Evolutionary conservation across 2,113 vertebrate genomes (phyloP).

Genomic region (Atlantisia rogersi): DNA sequence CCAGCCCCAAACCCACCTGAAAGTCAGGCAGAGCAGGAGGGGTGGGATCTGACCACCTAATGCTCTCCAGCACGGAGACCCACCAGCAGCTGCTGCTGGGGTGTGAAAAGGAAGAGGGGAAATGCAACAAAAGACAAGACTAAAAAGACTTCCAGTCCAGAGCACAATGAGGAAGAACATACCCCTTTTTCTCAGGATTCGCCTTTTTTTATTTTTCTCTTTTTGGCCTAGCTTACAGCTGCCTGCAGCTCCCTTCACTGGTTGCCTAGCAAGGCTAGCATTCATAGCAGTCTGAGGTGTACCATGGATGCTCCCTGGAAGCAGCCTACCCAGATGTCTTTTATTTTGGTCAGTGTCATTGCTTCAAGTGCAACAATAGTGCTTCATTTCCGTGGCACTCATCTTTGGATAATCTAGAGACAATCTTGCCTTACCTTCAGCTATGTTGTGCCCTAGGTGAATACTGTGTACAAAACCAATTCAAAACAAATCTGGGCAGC

Average conservation of each 20-base stretch:
- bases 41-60: background rate
- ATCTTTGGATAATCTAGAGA: background rate
- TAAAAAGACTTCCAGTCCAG: constrained; percentile 6
- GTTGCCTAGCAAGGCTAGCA: constrained; percentile 79
- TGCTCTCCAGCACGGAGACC: accelerated
- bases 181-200: constrained; percentile 16
- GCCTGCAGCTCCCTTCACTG: constrained; percentile 44
- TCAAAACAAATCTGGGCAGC: background rate
- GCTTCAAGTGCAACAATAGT: background rate
- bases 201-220: background rate
- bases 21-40: background rate
- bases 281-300: constrained; percentile 72
- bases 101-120: constrained; percentile 7
- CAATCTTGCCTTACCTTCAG: background rate
- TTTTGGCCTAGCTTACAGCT: background rate
- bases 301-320: constrained; percentile 52
- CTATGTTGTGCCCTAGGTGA: background rate
- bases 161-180: background rate
- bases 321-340: constrained; percentile 18
- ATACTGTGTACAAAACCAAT: background rate
- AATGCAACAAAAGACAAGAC: constrained; percentile 9
- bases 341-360: constrained; percentile 9
- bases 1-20: background rate
- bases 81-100: background rate
- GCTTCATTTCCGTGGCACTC: background rate